Percentiles rank a stretch among this genome's conserved stretches.
These are phyloP conservation scores for Dicerorhinus sumatrensis DNA, from an alignment of 2,113 vertebrate species.

Conservation along the genomic window DNA sequence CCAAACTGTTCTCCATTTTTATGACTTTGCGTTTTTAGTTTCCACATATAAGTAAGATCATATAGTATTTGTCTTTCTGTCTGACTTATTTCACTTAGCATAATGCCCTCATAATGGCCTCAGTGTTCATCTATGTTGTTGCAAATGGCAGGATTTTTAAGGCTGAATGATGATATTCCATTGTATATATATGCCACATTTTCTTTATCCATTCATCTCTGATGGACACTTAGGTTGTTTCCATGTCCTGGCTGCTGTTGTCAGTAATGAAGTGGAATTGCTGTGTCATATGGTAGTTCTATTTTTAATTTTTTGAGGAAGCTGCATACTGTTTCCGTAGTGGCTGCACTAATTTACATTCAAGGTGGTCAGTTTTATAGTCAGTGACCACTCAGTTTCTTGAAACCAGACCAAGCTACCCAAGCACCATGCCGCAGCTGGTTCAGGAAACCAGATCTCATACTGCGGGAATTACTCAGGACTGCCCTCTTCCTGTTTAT, in stretches of 20 bases:
- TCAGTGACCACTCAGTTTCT: background rate
- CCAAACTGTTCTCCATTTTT: background rate
- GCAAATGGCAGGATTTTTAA: background rate
- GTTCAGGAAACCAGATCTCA: slow-evolving; percentile 26
- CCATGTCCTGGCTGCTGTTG: background rate
- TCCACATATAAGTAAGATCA: background rate
- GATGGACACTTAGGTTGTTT: background rate
- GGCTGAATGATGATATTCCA: background rate
- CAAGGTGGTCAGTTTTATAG: background rate
- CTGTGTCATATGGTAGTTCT: background rate
- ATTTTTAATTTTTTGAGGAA: background rate
- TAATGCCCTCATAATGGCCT: background rate
- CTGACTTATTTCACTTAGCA: background rate
- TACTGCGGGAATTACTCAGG: background rate
- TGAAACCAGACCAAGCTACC: background rate
- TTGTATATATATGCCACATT: background rate
- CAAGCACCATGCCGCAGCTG: background rate
- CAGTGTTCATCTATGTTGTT: background rate
- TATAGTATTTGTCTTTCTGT: background rate
- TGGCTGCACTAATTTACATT: background rate
- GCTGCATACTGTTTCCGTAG: background rate
- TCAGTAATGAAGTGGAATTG: background rate
- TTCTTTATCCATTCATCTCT: background rate
- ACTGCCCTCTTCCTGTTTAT: background rate
- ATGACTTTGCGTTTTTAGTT: background rate